Base-by-base conservation (phyloP, 2,888 invertebrate genomes). In the Plebejus anna region DNA sequence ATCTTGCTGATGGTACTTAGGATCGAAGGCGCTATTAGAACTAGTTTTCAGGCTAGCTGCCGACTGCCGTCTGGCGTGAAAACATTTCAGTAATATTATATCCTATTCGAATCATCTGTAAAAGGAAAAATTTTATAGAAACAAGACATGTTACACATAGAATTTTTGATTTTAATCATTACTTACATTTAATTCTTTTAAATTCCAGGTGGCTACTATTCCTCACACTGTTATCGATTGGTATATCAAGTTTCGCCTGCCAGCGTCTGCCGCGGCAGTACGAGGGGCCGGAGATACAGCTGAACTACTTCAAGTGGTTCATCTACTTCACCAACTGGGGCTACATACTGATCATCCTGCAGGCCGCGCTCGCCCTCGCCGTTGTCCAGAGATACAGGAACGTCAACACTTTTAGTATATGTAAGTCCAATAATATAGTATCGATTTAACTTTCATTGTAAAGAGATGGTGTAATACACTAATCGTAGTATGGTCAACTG, bases 311-410 rank as follows among this genome's bases (percentile, higher is more conserved):
- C 79, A 96, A 96, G 82, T 97, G 96, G 96, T 94, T 95, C 77
- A 96, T 96, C 80, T 97, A 96, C 86, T 94, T 97, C 82, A 97
- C 97, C 13, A 96, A 96, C 86, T 96, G 96, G 96, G 96, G 96
- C 59, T 94, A 95, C 83, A 83, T 94, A 11, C 81, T 95, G 72
- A 95, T 96, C 78, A 88, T 93, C 0, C 77, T 94, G 2, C 96
- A 96, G 83, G 90, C 96, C 0, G 84, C 94, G 0, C 83, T 96
- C 0, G 95, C 94, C 0, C 87, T 94, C 0, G 84, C 88, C 1
- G 89, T 95, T 0, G 94, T 95, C 0, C 90, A 92, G 77, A 88
- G 91, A 47, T 94, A 92, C 85, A 84, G 88, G 79, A 80, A 83
- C 55, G 85, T 89, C 78, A 89, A 88, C 79, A 81, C 82, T 42